phyloP scores from a whole-genome alignment of 2,888 invertebrate genomes.

The Diploptera punctata region DNA sequence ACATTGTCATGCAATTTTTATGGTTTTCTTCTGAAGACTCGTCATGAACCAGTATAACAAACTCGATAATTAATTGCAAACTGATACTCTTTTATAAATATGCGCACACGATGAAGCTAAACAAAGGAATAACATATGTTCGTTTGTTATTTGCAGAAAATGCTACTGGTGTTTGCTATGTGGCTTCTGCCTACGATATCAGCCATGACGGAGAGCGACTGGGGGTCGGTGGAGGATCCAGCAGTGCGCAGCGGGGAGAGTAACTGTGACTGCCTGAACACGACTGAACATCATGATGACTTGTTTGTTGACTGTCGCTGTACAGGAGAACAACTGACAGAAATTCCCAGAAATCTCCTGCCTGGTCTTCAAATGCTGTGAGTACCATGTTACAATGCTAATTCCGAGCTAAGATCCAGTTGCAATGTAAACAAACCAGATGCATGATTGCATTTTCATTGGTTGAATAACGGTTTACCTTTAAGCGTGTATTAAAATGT shows the following conservation, averaged over 20 bases:
- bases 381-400: too few species aligned
- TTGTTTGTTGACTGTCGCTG: conserved; percentile 37
- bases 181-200: background rate
- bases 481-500: too few species aligned
- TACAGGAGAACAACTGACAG: conserved; percentile 26
- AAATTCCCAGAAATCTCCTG: conserved; percentile 32
- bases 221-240: background rate
- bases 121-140: background rate
- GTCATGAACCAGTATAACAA: too few species aligned
- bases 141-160: background rate
- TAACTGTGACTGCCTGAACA: conserved; percentile 40
- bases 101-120: too few species aligned
- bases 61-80: too few species aligned
- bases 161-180: background rate
- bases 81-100: too few species aligned
- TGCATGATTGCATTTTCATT: too few species aligned
- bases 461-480: too few species aligned
- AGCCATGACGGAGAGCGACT: background rate
- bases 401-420: too few species aligned
- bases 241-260: background rate
- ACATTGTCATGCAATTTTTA: too few species aligned
- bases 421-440: too few species aligned
- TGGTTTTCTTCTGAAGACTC: too few species aligned
- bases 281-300: conserved; percentile 35
- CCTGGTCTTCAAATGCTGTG: conserved; percentile 35